Percentiles rank a stretch among this genome's conserved stretches.
Conservation (phyloP, 2,113 vertebrate species). For the Trichomycterus rosablanca region DNA sequence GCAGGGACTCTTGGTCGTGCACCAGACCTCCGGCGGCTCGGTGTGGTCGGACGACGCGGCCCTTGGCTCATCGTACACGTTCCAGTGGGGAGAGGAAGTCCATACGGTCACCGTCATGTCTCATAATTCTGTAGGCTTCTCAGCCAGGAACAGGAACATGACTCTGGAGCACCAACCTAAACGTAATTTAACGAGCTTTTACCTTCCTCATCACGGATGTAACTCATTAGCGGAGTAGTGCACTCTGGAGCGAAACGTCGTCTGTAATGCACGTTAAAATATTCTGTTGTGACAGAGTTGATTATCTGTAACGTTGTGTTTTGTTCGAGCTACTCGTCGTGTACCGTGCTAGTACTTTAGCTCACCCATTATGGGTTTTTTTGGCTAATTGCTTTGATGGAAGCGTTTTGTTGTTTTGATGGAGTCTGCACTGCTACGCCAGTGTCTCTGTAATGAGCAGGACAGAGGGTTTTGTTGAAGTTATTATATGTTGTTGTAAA, state of each 20-base stretch:
- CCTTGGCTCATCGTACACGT: slow-evolving; percentile 67
- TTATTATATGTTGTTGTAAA: neutral
- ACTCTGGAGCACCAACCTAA: slow-evolving; percentile 70
- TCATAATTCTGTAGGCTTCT: slow-evolving; percentile 78
- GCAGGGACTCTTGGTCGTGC: slow-evolving; percentile 69
- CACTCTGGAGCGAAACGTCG: neutral
- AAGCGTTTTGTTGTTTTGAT: neutral
- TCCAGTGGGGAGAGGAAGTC: slow-evolving; percentile 67
- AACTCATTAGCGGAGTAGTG: neutral
- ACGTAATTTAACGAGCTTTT: slow-evolving; percentile 53
- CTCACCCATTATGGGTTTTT: neutral
- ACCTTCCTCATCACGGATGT: slow-evolving; percentile 1
- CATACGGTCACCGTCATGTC: slow-evolving; percentile 76
- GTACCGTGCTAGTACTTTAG: neutral
- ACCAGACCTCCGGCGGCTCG: slow-evolving; percentile 49
- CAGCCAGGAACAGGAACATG: slow-evolving; percentile 76
- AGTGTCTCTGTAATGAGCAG: neutral
- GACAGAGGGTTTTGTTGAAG: neutral
- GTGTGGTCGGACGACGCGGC: slow-evolving; percentile 56
- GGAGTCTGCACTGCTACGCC: neutral
- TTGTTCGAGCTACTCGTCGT: neutral
- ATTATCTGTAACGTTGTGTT: neutral
- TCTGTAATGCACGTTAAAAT: too few species aligned
- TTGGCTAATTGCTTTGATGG: slow-evolving; percentile 21
- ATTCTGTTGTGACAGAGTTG: too few species aligned